These are phyloP conservation scores for Oriolus oriolus DNA, from an alignment of 2,113 vertebrate species.

Conservation along the genomic window DNA sequence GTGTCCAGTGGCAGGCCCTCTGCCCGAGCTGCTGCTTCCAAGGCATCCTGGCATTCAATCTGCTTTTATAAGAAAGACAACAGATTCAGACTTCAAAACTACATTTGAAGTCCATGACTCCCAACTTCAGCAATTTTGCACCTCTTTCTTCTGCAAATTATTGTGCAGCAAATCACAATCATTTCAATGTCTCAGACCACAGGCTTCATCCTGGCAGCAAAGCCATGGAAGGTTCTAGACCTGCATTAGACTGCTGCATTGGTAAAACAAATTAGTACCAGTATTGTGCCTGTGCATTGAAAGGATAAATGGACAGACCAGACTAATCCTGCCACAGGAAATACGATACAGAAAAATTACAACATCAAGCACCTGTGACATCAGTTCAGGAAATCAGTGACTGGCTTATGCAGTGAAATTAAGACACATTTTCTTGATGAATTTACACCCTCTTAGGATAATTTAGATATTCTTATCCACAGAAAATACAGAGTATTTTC, in stretches of 20 bases:
- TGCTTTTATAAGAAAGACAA: constrained; percentile 31
- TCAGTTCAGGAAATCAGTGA: not conserved
- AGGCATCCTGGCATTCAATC: constrained; percentile 80
- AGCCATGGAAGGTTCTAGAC: not conserved
- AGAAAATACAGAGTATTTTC: not conserved
- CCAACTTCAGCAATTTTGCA: not conserved
- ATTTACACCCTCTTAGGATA: not conserved
- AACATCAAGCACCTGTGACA: not conserved
- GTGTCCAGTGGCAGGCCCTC: constrained; percentile 83
- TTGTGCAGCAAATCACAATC: not conserved
- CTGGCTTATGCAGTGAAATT: not conserved
- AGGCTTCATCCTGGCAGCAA: not conserved
- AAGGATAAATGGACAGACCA: not conserved
- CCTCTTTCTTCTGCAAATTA: not conserved
- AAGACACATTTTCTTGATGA: not conserved
- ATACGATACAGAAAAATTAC: not conserved
- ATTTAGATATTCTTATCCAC: not conserved
- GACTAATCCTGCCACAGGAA: not conserved
- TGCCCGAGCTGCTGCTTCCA: constrained; percentile 84
- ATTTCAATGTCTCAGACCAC: not conserved
- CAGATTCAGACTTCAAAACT: not conserved
- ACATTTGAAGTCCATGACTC: not conserved
- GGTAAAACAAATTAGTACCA: not conserved
- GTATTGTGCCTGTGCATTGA: not conserved
- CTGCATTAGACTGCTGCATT: not conserved